phyloP scores from a whole-genome alignment of 2,113 vertebrate genomes.

The Chionis minor region DNA sequence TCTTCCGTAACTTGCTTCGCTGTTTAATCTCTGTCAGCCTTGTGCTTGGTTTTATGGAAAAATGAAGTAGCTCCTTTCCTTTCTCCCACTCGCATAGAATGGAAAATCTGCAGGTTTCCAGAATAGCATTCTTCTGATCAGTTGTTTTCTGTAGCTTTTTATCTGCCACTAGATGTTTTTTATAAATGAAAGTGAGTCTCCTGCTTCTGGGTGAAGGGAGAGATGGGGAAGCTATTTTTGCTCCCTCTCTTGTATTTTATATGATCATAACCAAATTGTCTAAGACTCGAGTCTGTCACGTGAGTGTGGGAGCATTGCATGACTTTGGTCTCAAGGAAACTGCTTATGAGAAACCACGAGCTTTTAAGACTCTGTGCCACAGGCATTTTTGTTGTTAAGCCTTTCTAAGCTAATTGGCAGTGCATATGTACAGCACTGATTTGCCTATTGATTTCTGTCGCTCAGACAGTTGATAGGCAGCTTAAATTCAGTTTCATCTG shows the following conservation, averaged over 20 bases:
- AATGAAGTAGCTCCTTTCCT: background rate
- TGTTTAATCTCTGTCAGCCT: background rate
- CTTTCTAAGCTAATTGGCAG: background rate
- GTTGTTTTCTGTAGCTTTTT: background rate
- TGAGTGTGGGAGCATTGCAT: background rate
- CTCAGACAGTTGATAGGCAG: background rate
- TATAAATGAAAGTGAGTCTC: conserved; percentile 2
- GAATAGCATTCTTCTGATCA: background rate
- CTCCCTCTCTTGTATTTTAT: background rate
- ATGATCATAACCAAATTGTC: background rate
- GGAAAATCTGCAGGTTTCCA: background rate
- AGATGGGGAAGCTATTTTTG: background rate
- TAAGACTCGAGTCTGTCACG: background rate
- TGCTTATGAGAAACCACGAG: background rate
- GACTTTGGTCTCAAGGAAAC: background rate
- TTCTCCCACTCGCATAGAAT: background rate
- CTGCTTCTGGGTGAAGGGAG: background rate
- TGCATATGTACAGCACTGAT: background rate
- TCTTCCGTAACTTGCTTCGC: background rate
- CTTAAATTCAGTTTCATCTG: background rate
- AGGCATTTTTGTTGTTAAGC: background rate
- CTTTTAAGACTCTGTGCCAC: background rate
- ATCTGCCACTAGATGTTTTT: background rate
- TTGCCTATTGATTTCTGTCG: background rate
- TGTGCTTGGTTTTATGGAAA: background rate